These are phyloP conservation scores for Nixonia krombeini DNA, from an alignment of 1,140 invertebrate genomes.

Conservation along the genomic window DNA sequence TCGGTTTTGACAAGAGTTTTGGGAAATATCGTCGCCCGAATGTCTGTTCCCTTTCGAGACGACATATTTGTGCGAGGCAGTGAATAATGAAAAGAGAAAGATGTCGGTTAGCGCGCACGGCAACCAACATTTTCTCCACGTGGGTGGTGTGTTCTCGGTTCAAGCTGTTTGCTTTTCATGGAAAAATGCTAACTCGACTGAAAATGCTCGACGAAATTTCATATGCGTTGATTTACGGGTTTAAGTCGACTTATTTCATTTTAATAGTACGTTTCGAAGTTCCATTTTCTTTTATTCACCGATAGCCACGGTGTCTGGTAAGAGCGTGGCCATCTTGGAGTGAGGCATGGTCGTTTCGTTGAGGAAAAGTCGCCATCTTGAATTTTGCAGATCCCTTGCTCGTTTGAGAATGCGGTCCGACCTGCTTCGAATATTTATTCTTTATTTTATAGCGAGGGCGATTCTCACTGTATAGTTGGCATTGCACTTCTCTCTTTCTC, in stretches of 20 bases:
- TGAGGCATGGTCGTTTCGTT: background rate
- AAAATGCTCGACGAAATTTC: background rate
- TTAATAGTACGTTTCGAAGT: no score
- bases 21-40: no score
- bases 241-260: no score
- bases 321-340: conserved; percentile 19
- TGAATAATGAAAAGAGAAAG: background rate
- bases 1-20: no score
- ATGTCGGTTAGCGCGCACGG: background rate
- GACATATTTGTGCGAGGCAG: no score
- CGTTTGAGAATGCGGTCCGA: conserved; percentile 42
- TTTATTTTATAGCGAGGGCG: background rate
- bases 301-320: background rate
- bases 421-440: conserved; percentile 22
- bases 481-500: no score
- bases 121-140: conserved; percentile 41
- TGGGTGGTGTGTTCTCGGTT: conserved; percentile 10
- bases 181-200: background rate
- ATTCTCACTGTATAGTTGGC: no score
- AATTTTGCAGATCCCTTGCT: conserved; percentile 19
- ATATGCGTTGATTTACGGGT: background rate
- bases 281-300: no score
- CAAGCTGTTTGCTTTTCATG: background rate
- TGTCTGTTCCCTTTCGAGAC: background rate
- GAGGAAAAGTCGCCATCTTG: conserved; percentile 31